phyloP scores from a whole-genome alignment of 1,140 invertebrate genomes.

The Batillaria attramentaria region DNA sequence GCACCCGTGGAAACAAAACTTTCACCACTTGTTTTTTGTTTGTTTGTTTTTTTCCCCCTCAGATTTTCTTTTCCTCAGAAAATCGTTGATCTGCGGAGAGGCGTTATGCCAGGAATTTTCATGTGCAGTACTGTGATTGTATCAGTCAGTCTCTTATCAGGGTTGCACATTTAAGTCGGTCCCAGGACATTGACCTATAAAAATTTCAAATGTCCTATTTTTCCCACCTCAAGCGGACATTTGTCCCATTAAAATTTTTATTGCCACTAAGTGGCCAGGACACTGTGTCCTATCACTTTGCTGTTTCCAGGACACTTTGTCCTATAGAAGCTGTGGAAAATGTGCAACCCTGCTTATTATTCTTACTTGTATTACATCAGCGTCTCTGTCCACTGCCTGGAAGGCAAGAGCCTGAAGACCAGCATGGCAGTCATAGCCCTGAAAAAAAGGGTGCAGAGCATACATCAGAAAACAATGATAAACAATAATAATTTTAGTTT shows the following conservation, averaged over 20 bases:
- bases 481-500: not conserved
- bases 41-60: not conserved
- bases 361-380: conserved; percentile 13
- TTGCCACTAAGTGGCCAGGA: too few relatives aligned
- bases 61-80: not conserved
- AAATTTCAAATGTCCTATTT: too few relatives aligned
- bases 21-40: not conserved
- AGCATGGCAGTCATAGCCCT: conserved; percentile 25
- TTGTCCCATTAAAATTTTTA: too few relatives aligned
- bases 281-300: too few relatives aligned
- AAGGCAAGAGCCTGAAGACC: not conserved
- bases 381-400: not conserved
- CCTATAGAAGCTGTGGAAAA: too few relatives aligned
- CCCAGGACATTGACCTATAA: too few relatives aligned
- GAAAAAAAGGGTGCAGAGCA: not conserved
- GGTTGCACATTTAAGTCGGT: too few relatives aligned
- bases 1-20: too few relatives aligned
- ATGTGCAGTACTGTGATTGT: not conserved
- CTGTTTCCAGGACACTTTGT: too few relatives aligned
- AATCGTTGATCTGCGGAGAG: not conserved
- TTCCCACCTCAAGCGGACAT: too few relatives aligned
- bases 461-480: not conserved
- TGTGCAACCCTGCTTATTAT: not conserved
- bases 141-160: not conserved
- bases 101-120: not conserved